phyloP scores from a whole-genome alignment of 1,140 invertebrate species.

The Heliconius nattereri region DNA sequence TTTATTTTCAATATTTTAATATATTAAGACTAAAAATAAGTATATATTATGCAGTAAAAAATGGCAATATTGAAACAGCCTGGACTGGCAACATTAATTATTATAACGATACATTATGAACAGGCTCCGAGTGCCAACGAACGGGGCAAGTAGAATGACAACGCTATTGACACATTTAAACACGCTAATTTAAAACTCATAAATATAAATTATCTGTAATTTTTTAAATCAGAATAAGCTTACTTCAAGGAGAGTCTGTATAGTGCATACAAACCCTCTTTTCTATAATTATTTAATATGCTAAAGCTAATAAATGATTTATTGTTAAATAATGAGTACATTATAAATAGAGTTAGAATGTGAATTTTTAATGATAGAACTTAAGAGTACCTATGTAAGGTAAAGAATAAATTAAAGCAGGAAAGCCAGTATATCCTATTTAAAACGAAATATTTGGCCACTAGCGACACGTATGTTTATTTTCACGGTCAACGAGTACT shows the following conservation, averaged over 20 bases:
- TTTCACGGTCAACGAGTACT: conserved; percentile 34
- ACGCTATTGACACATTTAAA: conserved; percentile 10
- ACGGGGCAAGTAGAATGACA: conserved; percentile 17
- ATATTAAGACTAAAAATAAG: background rate
- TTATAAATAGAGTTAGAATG: too few relatives aligned
- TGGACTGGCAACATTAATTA: conserved; percentile 24
- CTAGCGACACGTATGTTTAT: conserved; percentile 17
- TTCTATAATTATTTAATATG: background rate
- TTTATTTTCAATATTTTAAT: background rate
- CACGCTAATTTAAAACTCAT: background rate
- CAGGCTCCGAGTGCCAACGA: conserved; percentile 25
- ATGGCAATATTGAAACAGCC: conserved; percentile 19
- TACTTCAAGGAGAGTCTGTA: background rate
- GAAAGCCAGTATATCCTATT: conserved; percentile 4
- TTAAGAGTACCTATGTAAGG: too few relatives aligned
- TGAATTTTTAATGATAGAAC: too few relatives aligned
- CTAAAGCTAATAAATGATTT: background rate
- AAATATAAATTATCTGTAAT: conserved; percentile 4
- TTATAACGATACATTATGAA: conserved; percentile 21
- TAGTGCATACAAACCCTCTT: background rate
- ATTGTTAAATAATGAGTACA: too few relatives aligned
- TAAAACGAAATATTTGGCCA: conserved; percentile 8
- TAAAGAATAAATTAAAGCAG: background rate
- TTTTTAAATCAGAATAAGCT: background rate
- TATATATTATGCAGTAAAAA: conserved; percentile 12